Percentiles rank a stretch among this genome's conserved stretches.
Conservation (phyloP, 2,888 invertebrate species). For the Chromoteleia sp. region DNA sequence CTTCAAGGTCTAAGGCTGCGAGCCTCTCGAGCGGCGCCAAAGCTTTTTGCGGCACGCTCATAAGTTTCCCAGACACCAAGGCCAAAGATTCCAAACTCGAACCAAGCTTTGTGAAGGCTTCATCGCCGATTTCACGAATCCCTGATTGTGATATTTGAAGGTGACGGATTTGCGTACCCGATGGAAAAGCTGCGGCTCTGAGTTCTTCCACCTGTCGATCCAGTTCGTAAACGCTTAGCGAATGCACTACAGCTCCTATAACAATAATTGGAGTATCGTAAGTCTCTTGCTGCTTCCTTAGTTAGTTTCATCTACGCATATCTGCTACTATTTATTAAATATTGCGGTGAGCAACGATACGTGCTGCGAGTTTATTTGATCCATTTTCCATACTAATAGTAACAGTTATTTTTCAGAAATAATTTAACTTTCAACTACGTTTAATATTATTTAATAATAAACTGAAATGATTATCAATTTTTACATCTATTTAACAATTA, state of each 20-base stretch:
- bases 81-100: constrained; percentile 90
- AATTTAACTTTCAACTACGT: too few species aligned
- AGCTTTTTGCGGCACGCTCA: constrained; percentile 91
- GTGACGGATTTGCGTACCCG: constrained; percentile 88
- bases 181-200: constrained; percentile 91
- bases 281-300: too few species aligned
- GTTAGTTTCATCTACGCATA: too few species aligned
- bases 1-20: constrained; percentile 91
- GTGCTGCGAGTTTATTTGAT: too few species aligned
- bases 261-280: too few species aligned
- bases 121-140: constrained; percentile 83
- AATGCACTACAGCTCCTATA: constrained; percentile 87
- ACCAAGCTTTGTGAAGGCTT: constrained; percentile 80
- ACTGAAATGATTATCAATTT: too few species aligned
- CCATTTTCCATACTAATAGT: too few species aligned
- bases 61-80: constrained; percentile 90
- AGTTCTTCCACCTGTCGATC: constrained; percentile 92
- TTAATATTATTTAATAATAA: too few species aligned
- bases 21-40: constrained; percentile 90
- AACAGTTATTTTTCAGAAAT: too few species aligned
- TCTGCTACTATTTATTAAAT: too few species aligned
- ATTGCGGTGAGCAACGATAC: neutral
- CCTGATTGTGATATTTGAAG: constrained; percentile 91
- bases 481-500: too few species aligned
- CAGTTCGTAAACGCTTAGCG: constrained; percentile 94